phyloP scores from a whole-genome alignment of 2,888 invertebrate species.

The Poecilobothrus nobilitatus region DNA sequence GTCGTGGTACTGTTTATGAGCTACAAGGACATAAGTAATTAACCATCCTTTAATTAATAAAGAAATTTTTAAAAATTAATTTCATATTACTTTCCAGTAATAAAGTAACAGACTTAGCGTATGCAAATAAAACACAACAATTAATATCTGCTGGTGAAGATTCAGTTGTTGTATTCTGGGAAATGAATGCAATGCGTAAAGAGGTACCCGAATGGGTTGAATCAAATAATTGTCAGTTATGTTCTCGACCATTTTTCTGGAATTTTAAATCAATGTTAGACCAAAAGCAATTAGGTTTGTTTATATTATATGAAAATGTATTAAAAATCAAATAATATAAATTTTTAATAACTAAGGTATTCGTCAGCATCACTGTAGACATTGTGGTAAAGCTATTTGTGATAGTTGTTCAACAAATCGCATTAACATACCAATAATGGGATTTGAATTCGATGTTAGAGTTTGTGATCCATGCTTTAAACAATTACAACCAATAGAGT shows the following conservation, averaged over 20 bases:
- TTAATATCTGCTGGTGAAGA: conserved; percentile 87
- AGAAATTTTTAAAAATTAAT: background rate
- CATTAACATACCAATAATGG: conserved; percentile 88
- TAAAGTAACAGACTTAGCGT: conserved; percentile 82
- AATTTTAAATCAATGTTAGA: conserved; percentile 98
- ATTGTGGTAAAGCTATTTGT: conserved; percentile 94
- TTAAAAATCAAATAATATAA: background rate
- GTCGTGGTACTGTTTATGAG: conserved; percentile 93
- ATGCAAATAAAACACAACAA: conserved; percentile 68
- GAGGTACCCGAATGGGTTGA: conserved; percentile 96
- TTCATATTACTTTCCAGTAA: conserved; percentile 50
- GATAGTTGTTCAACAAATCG: conserved; percentile 83
- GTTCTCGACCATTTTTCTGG: conserved; percentile 97
- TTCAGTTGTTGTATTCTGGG: conserved; percentile 88
- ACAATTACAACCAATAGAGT: conserved; percentile 77
- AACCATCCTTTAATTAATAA: background rate
- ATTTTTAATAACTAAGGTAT: conserved; percentile 42
- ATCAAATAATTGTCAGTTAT: conserved; percentile 88
- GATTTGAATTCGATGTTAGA: conserved; percentile 95
- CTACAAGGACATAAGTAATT: conserved; percentile 80
- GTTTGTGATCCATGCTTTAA: conserved; percentile 89
- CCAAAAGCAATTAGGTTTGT: conserved; percentile 68
- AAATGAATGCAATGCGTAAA: conserved; percentile 77
- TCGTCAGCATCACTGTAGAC: conserved; percentile 83
- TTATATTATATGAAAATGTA: background rate